phyloP scores from a whole-genome alignment of 2,888 invertebrate species.

The Sthenelais limicola region DNA sequence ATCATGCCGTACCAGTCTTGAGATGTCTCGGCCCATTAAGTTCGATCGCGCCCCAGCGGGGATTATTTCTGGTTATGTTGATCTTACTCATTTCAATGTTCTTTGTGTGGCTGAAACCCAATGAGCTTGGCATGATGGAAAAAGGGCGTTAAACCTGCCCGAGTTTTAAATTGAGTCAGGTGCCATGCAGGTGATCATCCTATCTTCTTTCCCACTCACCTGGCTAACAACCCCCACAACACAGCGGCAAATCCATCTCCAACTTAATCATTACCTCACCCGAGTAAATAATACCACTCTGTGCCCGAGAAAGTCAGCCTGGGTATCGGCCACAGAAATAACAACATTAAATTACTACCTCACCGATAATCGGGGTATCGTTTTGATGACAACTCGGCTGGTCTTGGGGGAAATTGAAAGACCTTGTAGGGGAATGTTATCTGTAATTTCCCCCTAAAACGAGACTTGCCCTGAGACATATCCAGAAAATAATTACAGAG shows the following conservation, averaged over 20 bases:
- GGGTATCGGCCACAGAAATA: too few species aligned
- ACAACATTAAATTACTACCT: too few species aligned
- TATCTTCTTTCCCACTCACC: conserved; percentile 18
- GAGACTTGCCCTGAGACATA: too few species aligned
- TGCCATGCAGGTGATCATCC: conserved; percentile 16
- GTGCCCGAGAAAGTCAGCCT: too few species aligned
- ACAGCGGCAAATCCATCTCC: conserved; percentile 6
- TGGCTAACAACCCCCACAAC: conserved; percentile 15
- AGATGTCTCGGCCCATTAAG: neutral
- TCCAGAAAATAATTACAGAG: too few species aligned
- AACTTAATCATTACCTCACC: conserved; percentile 19
- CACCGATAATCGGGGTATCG: too few species aligned
- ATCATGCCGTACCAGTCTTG: neutral
- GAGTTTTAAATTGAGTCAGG: conserved; percentile 13
- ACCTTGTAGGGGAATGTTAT: too few species aligned
- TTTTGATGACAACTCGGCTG: too few species aligned
- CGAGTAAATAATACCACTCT: too few species aligned
- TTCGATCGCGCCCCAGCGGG: neutral
- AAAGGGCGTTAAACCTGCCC: neutral
- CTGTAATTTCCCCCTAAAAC: too few species aligned
- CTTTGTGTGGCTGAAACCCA: neutral
- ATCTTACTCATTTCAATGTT: neutral
- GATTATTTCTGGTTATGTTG: conserved; percentile 4
- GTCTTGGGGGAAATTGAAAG: too few species aligned
- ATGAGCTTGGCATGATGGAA: neutral